A percentile compares a stretch with the other conserved stretches of the same genome.
These are phyloP conservation scores for Epirrita christyi DNA, from an alignment of 2,888 invertebrate genomes.

Conservation along the genomic window DNA sequence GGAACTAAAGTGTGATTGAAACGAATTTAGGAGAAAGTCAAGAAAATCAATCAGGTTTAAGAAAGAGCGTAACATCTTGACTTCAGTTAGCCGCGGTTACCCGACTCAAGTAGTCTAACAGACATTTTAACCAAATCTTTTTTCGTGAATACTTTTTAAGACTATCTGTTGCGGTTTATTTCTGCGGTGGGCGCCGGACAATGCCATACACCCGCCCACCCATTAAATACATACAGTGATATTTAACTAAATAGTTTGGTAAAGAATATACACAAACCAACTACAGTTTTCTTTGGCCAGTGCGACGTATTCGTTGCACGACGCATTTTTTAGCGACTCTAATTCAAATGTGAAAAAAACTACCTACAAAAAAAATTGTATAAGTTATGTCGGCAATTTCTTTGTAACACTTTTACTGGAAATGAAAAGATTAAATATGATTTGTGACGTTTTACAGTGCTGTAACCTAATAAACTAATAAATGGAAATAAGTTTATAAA, in stretches of 20 bases:
- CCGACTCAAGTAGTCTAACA: conserved; percentile 24
- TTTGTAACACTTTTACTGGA: no score
- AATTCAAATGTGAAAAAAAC: no score
- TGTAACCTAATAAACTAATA: conserved; percentile 27
- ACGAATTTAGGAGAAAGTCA: conserved; percentile 66
- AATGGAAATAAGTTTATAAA: conserved; percentile 7
- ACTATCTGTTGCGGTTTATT: background rate
- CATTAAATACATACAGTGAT: background rate
- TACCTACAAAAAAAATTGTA: no score
- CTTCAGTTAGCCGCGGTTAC: conserved; percentile 43
- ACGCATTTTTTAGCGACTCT: no score
- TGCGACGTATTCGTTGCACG: no score
- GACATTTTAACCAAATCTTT: conserved; percentile 2
- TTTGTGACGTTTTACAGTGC: conserved; percentile 1
- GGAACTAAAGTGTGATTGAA: conserved; percentile 34
- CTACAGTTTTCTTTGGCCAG: no score
- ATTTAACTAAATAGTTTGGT: background rate
- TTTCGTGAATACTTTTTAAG: background rate
- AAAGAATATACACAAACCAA: no score
- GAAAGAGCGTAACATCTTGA: conserved; percentile 54
- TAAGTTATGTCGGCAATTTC: no score
- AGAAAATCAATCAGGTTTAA: conserved; percentile 57
- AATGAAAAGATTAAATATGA: conserved; percentile 9
- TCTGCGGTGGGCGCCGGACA: conserved; percentile 1
- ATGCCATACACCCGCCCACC: background rate